Evolutionary conservation across 2,888 invertebrate species (phyloP), one percentile per base, ranked within the genome.

Genomic region (Platycheirus rosarum): DNA sequence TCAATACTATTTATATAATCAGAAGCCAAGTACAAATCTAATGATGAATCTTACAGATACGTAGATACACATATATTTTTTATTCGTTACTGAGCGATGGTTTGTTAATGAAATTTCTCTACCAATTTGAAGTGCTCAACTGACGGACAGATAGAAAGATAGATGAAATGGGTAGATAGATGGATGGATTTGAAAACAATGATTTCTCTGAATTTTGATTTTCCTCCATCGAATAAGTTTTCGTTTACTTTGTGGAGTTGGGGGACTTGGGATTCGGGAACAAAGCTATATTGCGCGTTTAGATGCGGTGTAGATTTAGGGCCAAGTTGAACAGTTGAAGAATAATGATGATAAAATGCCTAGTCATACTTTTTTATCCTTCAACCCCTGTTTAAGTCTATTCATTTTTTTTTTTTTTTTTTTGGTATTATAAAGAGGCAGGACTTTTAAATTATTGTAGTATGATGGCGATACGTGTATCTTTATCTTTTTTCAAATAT

Each of bases 1-100:
- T 82, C 82, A 82, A 82, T 82, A 82, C 76, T 60, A 60, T 60
- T 82, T 77, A 82, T 82, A 82, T 82, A 77, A 82, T 77, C 82
- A 82, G 77, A 63, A 77, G 68, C 82, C 82, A 82, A 82, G 82
- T 77, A 77, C 71, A 71, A 82, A 82, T 82, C 82, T 82, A 82
- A 77, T 82, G 82, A 82, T 82, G 71, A 82, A 82, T 82, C 82
- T 82, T 71, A 77, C 82, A 82, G 82, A 82, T 82, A 23, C 29
- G 23, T 23, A 23, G 2, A 23, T 23, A 23, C 6, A 6, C 6
- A 23, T 37, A 37, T 57, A 55, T 71, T 14, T 7, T 40, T 49
- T 32, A 49, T 68, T n/a, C n/a, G n/a, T n/a, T n/a, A n/a, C n/a
- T 53, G 57, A 73, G 55, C 76, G 69, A 37, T 37, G 48, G 71